Evolutionary conservation across 2,113 vertebrate species (phyloP).

Genomic region (Festucalex cinctus): DNA sequence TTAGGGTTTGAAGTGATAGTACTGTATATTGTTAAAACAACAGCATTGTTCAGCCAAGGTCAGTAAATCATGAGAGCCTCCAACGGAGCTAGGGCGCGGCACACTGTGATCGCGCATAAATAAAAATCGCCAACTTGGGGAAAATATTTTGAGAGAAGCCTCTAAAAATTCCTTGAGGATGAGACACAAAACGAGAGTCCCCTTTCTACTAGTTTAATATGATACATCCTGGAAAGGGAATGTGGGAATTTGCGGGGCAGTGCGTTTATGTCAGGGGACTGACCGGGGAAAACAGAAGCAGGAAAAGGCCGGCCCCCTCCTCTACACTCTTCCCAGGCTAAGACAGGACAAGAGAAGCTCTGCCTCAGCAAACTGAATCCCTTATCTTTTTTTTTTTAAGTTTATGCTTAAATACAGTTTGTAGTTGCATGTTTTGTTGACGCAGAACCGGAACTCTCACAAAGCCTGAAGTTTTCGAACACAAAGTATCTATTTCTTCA

Average conservation of each 20-base stretch:
- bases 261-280: conserved; percentile 36
- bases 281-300: conserved; percentile 37
- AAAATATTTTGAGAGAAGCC: neutral
- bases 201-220: conserved; percentile 46
- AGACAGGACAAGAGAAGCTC: neutral
- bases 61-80: conserved; percentile 22
- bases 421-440: neutral
- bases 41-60: conserved; percentile 43
- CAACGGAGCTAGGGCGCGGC: conserved; percentile 8
- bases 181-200: conserved; percentile 37
- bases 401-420: neutral
- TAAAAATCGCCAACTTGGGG: conserved; percentile 3
- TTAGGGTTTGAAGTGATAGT: conserved; percentile 25
- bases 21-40: conserved; percentile 36
- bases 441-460: neutral
- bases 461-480: neutral
- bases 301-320: conserved; percentile 33
- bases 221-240: conserved; percentile 56
- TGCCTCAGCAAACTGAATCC: neutral
- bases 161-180: conserved; percentile 17
- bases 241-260: conserved; percentile 49
- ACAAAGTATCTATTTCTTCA: neutral
- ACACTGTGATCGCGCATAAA: neutral
- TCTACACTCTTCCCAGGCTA: conserved; percentile 48
- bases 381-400: too few species aligned